A percentile compares a stretch with the other conserved stretches of the same genome.
Evolutionary conservation across 2,797 vertebrate species (phyloP).

Genomic region (Sphaeramia orbicularis): DNA sequence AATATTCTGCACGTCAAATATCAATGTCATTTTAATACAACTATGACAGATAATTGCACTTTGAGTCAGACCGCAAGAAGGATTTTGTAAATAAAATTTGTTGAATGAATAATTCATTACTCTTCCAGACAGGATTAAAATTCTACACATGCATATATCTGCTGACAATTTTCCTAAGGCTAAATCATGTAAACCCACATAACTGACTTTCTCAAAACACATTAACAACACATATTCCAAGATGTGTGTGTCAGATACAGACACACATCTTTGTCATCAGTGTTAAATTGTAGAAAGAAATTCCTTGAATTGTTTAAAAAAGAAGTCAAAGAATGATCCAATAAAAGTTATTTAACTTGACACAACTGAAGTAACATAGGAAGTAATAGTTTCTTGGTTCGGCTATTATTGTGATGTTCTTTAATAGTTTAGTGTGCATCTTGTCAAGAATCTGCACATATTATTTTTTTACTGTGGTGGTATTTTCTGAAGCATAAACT

Average conservation of each 20-base stretch:
- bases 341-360: no score
- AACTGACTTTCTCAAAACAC: conserved; percentile 33
- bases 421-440: no score
- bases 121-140: conserved; percentile 67
- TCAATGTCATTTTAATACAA: conserved; percentile 49
- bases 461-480: no score
- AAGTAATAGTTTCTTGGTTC: no score
- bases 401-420: no score
- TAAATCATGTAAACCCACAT: conserved; percentile 36
- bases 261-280: conserved; percentile 1
- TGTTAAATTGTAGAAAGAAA: background rate
- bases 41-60: conserved; percentile 56
- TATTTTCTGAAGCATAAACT: background rate
- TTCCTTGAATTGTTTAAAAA: background rate
- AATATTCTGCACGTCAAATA: conserved; percentile 35
- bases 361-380: no score
- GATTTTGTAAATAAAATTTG: conserved; percentile 64
- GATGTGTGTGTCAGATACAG: background rate
- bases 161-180: conserved; percentile 58
- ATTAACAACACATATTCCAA: conserved; percentile 17
- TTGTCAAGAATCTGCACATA: no score
- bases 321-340: no score
- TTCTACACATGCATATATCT: conserved; percentile 62
- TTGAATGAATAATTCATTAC: conserved; percentile 75
- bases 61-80: conserved; percentile 53